phyloP scores from a whole-genome alignment of 2,888 invertebrate genomes.

The Tiphia femorata region DNA sequence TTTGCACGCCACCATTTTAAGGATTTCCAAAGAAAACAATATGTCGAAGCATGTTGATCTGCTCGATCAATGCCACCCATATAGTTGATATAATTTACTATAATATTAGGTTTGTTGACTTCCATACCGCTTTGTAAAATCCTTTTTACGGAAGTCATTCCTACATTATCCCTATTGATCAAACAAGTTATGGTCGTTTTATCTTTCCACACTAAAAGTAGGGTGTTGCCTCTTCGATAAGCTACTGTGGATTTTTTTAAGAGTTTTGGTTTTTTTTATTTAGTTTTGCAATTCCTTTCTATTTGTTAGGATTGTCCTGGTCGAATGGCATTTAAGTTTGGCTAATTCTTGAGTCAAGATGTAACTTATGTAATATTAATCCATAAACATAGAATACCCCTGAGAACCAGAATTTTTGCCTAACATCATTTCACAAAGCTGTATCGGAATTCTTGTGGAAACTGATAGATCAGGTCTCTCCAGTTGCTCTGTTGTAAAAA shows the following conservation, averaged over 20 bases:
- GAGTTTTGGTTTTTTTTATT: conserved; percentile 10
- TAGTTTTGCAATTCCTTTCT: conserved; percentile 2
- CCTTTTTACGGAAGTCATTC: neutral
- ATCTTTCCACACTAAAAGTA: neutral
- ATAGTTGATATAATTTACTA: neutral
- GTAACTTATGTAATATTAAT: conserved; percentile 7
- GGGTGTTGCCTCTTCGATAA: conserved; percentile 4
- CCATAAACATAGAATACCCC: conserved; percentile 11
- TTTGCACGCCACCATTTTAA: neutral
- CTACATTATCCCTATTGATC: neutral
- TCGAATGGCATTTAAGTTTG: conserved; percentile 8
- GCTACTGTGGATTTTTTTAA: conserved; percentile 7
- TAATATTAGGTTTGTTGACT: neutral
- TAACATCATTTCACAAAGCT: conserved; percentile 12
- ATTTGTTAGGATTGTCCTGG: conserved; percentile 5
- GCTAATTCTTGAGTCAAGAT: conserved; percentile 5
- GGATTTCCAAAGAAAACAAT: too few species aligned
- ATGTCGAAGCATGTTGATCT: conserved; percentile 1
- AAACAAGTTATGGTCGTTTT: neutral
- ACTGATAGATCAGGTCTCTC: conserved; percentile 32
- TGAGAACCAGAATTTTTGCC: conserved; percentile 9
- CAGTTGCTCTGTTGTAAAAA: conserved; percentile 20
- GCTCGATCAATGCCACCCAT: neutral
- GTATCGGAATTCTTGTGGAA: conserved; percentile 21
- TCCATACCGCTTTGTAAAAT: neutral